Conservation (phyloP, 2,113 vertebrate species). For the Sialia sialis region DNA sequence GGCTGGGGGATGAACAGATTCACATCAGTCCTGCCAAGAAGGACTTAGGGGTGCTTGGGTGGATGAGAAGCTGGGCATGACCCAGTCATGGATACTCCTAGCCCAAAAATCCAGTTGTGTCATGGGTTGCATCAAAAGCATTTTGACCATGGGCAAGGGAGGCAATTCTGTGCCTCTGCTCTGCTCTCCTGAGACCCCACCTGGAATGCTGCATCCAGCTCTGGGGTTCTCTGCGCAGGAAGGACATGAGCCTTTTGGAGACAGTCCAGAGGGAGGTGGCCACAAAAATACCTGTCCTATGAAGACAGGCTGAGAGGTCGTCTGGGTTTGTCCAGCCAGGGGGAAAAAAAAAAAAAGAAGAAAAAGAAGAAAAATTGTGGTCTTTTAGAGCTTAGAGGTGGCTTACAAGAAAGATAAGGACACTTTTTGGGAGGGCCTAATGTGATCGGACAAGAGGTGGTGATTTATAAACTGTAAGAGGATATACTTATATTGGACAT, state of each 20-base stretch:
- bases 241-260: neutral
- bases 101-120: neutral
- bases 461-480: neutral
- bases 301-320: neutral
- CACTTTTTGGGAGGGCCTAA: neutral
- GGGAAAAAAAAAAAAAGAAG: neutral
- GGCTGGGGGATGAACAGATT: neutral
- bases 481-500: neutral
- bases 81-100: fast-evolving
- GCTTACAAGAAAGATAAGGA: neutral
- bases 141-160: neutral
- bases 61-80: neutral
- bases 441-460: fast-evolving
- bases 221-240: neutral
- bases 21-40: fast-evolving
- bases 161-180: neutral
- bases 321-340: neutral
- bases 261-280: fast-evolving
- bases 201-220: neutral
- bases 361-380: neutral
- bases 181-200: neutral
- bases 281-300: neutral
- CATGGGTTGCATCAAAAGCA: neutral
- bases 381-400: neutral
- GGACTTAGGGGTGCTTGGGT: neutral